These are phyloP conservation scores for Carettochelys insculpta DNA, from an alignment of 2,113 vertebrate genomes.

Conservation along the genomic window DNA sequence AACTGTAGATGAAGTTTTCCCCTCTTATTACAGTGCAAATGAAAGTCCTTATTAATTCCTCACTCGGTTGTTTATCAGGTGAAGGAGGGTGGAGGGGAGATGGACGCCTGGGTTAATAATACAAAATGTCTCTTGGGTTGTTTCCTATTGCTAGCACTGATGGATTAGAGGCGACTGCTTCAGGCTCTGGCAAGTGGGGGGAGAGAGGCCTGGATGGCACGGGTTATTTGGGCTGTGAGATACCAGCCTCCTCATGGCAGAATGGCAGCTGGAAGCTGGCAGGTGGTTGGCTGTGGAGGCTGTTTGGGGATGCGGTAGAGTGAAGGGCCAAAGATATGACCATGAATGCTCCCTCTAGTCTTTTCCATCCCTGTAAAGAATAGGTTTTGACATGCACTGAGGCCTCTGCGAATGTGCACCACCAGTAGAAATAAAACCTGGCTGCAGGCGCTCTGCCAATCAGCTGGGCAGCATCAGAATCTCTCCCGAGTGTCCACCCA, in stretches of 20 bases:
- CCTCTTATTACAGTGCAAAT: background rate
- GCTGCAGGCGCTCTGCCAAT: no score
- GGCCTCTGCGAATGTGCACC: no score
- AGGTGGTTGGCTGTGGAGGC: rapidly evolving
- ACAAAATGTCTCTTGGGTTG: background rate
- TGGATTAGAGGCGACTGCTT: background rate
- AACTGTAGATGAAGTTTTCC: background rate
- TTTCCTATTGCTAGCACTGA: background rate
- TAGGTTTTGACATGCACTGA: no score
- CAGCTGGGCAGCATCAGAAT: no score
- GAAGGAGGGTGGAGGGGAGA: background rate
- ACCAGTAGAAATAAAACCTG: no score
- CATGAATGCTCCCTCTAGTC: no score
- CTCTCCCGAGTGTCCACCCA: no score
- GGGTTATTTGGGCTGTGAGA: rapidly evolving
- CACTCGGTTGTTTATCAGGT: background rate
- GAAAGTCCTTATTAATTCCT: background rate
- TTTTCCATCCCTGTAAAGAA: no score
- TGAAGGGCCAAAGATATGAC: background rate
- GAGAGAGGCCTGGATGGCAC: background rate
- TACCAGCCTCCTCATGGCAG: background rate
- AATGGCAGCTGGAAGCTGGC: background rate
- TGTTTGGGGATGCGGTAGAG: background rate
- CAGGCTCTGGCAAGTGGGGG: background rate
- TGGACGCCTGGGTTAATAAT: background rate